Percentiles rank a stretch among this genome's conserved stretches.
These are phyloP conservation scores for Girardia tigrina DNA, from an alignment of 2,888 invertebrate species.

Conservation along the genomic window DNA sequence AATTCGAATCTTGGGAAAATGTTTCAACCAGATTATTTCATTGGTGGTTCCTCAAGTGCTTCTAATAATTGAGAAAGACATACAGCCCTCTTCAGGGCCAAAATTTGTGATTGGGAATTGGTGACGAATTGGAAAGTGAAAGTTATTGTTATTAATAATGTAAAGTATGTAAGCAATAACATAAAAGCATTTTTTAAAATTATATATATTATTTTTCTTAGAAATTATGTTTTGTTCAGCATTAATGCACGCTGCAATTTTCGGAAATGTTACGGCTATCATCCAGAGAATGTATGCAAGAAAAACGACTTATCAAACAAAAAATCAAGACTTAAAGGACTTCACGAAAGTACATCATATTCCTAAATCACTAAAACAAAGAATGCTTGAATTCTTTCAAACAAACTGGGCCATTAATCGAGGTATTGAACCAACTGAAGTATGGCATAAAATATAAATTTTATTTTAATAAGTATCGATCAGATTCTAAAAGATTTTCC, in stretches of 20 bases:
- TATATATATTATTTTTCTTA: too few relatives aligned
- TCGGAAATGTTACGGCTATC: conserved; percentile 93
- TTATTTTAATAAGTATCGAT: background rate
- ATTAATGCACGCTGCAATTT: conserved; percentile 89
- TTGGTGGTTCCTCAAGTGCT: too few relatives aligned
- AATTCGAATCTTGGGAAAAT: too few relatives aligned
- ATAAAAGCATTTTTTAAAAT: too few relatives aligned
- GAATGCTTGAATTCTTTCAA: conserved; percentile 92
- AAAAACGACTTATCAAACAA: conserved; percentile 78
- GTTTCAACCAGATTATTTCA: too few relatives aligned
- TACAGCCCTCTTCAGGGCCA: too few relatives aligned
- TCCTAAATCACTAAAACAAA: conserved; percentile 78
- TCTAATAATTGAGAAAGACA: too few relatives aligned
- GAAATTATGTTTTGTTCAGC: conserved; percentile 61
- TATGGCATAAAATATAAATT: conserved; percentile 48
- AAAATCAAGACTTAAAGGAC: conserved; percentile 84
- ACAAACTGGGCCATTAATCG: conserved; percentile 95
- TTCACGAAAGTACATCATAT: conserved; percentile 83
- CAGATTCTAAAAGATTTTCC: conserved; percentile 88
- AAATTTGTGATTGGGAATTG: background rate
- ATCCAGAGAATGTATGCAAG: conserved; percentile 90
- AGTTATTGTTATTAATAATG: too few relatives aligned
- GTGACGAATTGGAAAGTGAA: background rate
- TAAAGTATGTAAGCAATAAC: too few relatives aligned
- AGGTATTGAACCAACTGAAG: conserved; percentile 88